phyloP scores from a whole-genome alignment of 2,113 vertebrate genomes.

The Mormyrus lacerda region DNA sequence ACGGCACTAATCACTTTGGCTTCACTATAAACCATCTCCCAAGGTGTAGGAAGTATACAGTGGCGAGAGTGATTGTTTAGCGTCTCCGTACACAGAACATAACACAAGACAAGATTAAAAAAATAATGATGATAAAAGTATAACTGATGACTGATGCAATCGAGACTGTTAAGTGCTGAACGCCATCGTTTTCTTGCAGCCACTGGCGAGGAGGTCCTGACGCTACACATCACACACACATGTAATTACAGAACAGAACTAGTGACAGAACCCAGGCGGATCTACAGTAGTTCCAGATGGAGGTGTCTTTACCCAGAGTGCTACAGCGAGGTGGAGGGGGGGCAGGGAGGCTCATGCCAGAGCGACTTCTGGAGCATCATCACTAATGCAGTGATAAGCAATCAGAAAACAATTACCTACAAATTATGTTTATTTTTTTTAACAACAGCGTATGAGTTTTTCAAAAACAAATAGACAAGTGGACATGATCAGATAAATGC shows the following conservation, averaged over 20 bases:
- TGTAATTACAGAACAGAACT: neutral
- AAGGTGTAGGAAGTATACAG: neutral
- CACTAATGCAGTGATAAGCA: neutral
- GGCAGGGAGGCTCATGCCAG: neutral
- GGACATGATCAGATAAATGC: neutral
- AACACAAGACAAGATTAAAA: neutral
- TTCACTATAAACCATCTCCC: neutral
- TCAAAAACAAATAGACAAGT: neutral
- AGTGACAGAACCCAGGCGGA: neutral
- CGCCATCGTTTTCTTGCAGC: neutral
- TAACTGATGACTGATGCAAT: neutral
- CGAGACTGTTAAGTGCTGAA: neutral
- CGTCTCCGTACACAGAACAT: neutral
- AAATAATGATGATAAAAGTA: neutral
- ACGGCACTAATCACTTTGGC: constrained; percentile 44
- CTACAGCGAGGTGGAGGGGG: neutral
- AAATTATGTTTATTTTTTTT: neutral
- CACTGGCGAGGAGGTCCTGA: neutral
- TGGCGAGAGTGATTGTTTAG: neutral
- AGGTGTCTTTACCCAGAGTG: neutral
- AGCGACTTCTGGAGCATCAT: neutral
- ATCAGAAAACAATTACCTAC: neutral
- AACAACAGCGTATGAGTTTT: neutral
- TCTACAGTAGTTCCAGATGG: neutral
- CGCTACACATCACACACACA: neutral